These are phyloP conservation scores for Trachythela sp. DNA, from an alignment of 64 coral and sea anemone genomes.

Conservation along the genomic window DNA sequence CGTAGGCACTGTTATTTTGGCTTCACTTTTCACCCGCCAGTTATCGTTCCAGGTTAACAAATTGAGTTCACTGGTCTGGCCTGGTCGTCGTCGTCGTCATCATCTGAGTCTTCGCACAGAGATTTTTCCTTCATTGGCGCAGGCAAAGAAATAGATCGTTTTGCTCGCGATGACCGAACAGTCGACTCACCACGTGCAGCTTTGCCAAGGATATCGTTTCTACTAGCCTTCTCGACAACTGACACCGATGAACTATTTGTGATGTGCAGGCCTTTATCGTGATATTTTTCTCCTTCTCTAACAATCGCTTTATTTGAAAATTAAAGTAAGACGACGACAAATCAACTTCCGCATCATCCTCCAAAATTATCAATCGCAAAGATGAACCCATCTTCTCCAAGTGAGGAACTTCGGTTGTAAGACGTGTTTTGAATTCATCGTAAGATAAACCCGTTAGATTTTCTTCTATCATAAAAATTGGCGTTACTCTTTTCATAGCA, in stretches of 20 bases:
- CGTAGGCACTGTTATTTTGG: no score
- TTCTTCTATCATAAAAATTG: no score
- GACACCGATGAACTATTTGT: background rate
- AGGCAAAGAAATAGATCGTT: background rate
- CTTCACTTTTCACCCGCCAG: no score
- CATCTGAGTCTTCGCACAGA: background rate
- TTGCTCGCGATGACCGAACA: background rate
- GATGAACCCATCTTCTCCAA: background rate
- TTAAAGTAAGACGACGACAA: background rate
- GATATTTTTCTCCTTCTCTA: background rate
- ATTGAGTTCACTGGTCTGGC: no score
- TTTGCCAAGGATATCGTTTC: background rate
- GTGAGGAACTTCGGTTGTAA: background rate
- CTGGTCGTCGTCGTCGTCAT: background rate
- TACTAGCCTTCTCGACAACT: background rate
- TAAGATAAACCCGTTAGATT: background rate
- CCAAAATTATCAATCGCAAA: background rate
- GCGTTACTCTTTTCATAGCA: no score
- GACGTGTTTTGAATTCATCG: background rate
- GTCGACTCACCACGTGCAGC: background rate
- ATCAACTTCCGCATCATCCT: background rate
- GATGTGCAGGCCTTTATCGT: background rate
- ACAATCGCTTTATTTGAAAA: background rate
- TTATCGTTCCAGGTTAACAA: no score
- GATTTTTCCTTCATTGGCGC: background rate